A percentile compares a stretch with the other conserved stretches of the same genome.
These are phyloP conservation scores for Leptinotarsa haldemani DNA, from an alignment of 2,888 invertebrate species.

Conservation along the genomic window DNA sequence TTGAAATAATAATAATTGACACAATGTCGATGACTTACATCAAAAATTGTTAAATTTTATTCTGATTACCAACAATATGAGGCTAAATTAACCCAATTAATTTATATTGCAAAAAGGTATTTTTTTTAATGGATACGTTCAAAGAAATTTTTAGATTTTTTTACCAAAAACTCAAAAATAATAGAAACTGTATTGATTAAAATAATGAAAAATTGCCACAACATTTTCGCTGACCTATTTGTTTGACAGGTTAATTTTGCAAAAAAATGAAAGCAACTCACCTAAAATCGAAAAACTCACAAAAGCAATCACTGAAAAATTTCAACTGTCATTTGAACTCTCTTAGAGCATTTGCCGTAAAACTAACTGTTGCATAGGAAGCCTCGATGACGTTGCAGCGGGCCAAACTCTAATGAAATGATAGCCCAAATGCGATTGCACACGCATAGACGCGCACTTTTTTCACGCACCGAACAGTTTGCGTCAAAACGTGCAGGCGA, in stretches of 20 bases:
- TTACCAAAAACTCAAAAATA: too few relatives aligned
- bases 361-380: slow-evolving; percentile 35
- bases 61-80: too few relatives aligned
- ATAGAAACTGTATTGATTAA: too few relatives aligned
- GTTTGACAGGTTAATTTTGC: neutral
- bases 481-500: slow-evolving; percentile 65
- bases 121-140: too few relatives aligned
- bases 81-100: too few relatives aligned
- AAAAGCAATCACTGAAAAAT: slow-evolving; percentile 32
- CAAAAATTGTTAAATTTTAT: too few relatives aligned
- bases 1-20: too few relatives aligned
- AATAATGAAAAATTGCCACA: too few relatives aligned
- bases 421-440: slow-evolving; percentile 44
- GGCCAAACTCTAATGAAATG: slow-evolving; percentile 45
- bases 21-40: too few relatives aligned
- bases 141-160: too few relatives aligned
- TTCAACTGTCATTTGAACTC: slow-evolving; percentile 39
- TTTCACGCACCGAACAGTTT: slow-evolving; percentile 62
- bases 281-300: slow-evolving; percentile 14
- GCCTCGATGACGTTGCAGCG: slow-evolving; percentile 49
- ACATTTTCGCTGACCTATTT: neutral
- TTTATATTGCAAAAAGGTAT: too few relatives aligned
- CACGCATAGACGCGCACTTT: slow-evolving; percentile 60
- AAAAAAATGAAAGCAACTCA: slow-evolving; percentile 21
- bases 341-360: slow-evolving; percentile 7